Conservation (phyloP, 2,113 vertebrate species). For the Cervus canadensis region DNA sequence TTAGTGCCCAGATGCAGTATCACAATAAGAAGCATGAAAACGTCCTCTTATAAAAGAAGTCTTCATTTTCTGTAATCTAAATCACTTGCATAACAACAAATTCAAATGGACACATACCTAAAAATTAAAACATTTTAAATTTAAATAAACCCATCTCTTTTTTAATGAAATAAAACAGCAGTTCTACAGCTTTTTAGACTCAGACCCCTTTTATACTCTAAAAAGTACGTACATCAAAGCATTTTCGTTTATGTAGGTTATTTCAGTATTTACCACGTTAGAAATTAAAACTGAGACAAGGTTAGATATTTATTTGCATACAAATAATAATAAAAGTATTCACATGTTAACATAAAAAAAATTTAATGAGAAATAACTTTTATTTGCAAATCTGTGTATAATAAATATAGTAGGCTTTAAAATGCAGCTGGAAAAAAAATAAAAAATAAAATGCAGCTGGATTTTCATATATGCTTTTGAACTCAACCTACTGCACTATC, state of each 20-base stretch:
- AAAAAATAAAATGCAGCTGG: background rate
- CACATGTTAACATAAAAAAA: background rate
- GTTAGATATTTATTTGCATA: background rate
- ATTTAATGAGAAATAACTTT: background rate
- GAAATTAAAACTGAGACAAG: background rate
- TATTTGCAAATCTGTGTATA: background rate
- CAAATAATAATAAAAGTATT: background rate
- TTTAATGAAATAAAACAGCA: background rate
- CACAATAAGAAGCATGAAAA: slow-evolving; percentile 24
- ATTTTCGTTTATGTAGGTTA: background rate
- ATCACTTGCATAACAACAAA: background rate
- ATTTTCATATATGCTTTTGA: background rate
- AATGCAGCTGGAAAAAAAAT: background rate
- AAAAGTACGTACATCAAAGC: background rate
- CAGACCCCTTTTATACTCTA: background rate
- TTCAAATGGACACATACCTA: background rate
- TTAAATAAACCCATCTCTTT: background rate
- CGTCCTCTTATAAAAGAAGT: background rate
- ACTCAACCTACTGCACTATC: background rate
- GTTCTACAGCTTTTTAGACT: background rate
- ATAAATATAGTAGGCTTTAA: background rate
- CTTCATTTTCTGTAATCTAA: background rate
- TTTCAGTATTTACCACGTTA: background rate
- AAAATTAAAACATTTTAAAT: background rate
- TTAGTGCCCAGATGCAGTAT: background rate